These are phyloP conservation scores for Sinocyclocheilus anophthalmus DNA, from an alignment of 2,113 vertebrate genomes.

Conservation along the genomic window DNA sequence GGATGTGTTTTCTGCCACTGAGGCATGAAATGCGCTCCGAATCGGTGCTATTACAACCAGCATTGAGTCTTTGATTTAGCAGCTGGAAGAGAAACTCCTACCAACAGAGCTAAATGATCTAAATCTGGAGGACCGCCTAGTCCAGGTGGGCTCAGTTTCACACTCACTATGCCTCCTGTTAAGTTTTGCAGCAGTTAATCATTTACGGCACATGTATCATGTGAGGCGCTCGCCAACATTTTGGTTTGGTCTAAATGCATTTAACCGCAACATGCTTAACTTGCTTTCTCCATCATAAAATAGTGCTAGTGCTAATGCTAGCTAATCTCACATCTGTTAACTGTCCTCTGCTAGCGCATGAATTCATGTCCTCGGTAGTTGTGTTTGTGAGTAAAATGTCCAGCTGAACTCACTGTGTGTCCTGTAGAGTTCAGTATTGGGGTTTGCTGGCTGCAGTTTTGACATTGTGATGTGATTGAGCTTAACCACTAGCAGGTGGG, in stretches of 20 bases:
- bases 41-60: slow-evolving; percentile 59
- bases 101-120: slow-evolving; percentile 22
- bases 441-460: slow-evolving; percentile 55
- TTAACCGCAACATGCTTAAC: not conserved
- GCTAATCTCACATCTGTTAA: not conserved
- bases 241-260: not conserved
- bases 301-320: not conserved
- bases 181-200: not conserved
- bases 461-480: slow-evolving; percentile 66
- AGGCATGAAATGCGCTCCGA: slow-evolving; percentile 57
- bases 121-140: slow-evolving; percentile 23
- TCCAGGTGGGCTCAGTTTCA: slow-evolving; percentile 27
- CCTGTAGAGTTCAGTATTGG: slow-evolving; percentile 10
- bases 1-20: slow-evolving; percentile 43
- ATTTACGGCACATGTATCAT: not conserved
- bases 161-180: slow-evolving; percentile 21
- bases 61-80: slow-evolving; percentile 58
- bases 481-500: slow-evolving; percentile 78
- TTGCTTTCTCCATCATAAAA: too few species aligned
- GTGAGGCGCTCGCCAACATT: not conserved
- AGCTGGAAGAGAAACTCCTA: slow-evolving; percentile 50
- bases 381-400: slow-evolving; percentile 6
- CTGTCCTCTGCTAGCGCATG: too few species aligned
- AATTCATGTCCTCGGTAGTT: not conserved
- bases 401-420: slow-evolving; percentile 10